Evolutionary conservation across 64 coral and sea anemone species (phyloP).

Genomic region (Orbicella faveolata): DNA sequence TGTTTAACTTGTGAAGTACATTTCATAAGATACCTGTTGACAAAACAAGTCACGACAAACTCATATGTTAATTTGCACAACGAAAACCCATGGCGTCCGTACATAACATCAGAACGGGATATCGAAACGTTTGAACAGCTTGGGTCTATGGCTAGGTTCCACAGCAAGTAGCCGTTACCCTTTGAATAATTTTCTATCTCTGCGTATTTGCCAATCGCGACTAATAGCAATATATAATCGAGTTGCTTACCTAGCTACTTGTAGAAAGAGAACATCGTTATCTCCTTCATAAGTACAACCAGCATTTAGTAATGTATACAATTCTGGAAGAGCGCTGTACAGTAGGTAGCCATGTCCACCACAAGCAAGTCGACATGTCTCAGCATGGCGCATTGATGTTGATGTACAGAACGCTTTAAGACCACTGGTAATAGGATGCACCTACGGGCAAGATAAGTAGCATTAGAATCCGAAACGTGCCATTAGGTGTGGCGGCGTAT

Average conservation of each 20-base stretch:
- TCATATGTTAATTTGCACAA: not conserved
- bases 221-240: not conserved
- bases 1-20: constrained; percentile 29
- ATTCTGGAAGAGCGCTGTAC: constrained; percentile 58
- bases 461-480: too few relatives aligned
- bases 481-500: too few relatives aligned
- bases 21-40: constrained; percentile 78
- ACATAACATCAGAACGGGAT: too few relatives aligned
- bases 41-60: not conserved
- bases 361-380: constrained; percentile 66
- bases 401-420: constrained; percentile 58
- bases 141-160: too few relatives aligned
- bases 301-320: constrained; percentile 47
- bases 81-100: not conserved
- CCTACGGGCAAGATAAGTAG: not conserved
- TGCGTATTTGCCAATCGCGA: too few relatives aligned
- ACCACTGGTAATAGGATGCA: constrained; percentile 68
- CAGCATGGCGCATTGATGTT: constrained; percentile 8
- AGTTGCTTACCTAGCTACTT: constrained; percentile 67
- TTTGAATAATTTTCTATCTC: too few relatives aligned
- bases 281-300: constrained; percentile 79
- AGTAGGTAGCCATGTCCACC: constrained; percentile 75
- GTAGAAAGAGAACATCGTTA: constrained; percentile 61
- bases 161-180: too few relatives aligned
- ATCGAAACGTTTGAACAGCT: too few relatives aligned